Evolutionary conservation across 2,113 vertebrate species (phyloP).

Genomic region (Epinephelus fuscoguttatus): DNA sequence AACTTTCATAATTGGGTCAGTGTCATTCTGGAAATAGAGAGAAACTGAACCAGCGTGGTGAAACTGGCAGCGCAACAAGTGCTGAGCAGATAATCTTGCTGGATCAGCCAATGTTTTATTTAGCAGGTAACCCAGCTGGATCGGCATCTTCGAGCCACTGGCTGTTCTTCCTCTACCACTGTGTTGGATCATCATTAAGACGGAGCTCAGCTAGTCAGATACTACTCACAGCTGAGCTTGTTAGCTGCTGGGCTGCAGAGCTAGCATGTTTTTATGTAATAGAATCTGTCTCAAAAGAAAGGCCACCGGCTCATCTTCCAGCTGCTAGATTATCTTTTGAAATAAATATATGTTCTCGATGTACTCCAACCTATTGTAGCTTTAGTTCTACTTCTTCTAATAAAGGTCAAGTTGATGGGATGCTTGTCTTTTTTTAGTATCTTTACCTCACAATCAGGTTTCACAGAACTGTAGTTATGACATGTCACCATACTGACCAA

Average conservation of each 20-base stretch:
- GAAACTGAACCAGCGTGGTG: neutral
- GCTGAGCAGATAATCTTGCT: conserved; percentile 32
- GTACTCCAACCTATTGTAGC: neutral
- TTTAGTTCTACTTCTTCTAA: neutral
- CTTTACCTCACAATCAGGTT: neutral
- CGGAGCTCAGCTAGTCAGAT: neutral
- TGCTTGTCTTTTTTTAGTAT: neutral
- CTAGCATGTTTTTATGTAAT: neutral
- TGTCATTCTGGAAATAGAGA: neutral
- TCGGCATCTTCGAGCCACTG: conserved; percentile 44
- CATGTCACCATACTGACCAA: neutral
- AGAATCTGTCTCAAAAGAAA: neutral
- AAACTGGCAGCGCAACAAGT: conserved; percentile 16
- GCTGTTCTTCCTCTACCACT: conserved; percentile 22
- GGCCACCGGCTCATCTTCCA: neutral
- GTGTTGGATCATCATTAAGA: conserved; percentile 29
- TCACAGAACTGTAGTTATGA: neutral
- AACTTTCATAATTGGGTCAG: conserved; percentile 23
- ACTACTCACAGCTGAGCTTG: neutral
- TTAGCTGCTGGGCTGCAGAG: conserved; percentile 1
- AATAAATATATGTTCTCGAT: neutral
- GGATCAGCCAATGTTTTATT: conserved; percentile 51
- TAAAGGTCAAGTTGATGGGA: neutral
- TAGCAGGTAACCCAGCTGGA: conserved; percentile 43
- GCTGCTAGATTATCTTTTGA: neutral